Evolutionary conservation across 2,113 vertebrate species (phyloP), one percentile per base, ranked within the genome.

Genomic region (Pionites leucogaster): DNA sequence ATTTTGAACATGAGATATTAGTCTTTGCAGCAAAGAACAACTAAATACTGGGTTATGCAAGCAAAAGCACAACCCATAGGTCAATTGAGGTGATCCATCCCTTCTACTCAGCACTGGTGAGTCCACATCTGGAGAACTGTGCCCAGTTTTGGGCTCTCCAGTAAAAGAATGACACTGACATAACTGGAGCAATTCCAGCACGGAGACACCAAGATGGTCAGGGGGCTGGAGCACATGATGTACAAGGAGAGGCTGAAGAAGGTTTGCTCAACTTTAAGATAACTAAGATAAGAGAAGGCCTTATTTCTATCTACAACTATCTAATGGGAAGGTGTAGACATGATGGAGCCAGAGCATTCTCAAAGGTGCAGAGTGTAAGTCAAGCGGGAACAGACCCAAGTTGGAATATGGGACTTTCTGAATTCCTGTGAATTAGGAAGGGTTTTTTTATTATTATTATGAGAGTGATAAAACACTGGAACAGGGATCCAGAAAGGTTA

Each of bases 21-120:
- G 33, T 63, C 50, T 84, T 39, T 74, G 10, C n/a, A 44, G 14
- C 25, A 46, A 82, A 81, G 44, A 88, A 17, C 16, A 76, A 57
- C 12, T 16, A 33, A 82, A 60, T 39, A 52, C 29, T n/a, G 46
- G 22, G 18, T 39, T 75, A 63, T 25, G 28, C 0, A 0, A 53
- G 18, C 18, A 63, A 84, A 39, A 82, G 18, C 22, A 71, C n/a
- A 84, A n/a, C 20, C 12, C 44, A 11, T 8, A 50, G 10, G 19
- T 39, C 24, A 71, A 64, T 37, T 22, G n/a, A 82, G 9, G 10
- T 63, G 75, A 22, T 53, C 28, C 5, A 6, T 49, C 12, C 17
- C n/a, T 67, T 53, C 76, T 52, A 3, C 20, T 52, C 24, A 44
- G 31, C 13, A 3, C 25, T 42, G 27, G 33, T 46, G 35, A 90